Evolutionary conservation across 2,797 vertebrate species (phyloP).

Genomic region (Bradypodion ventrale): DNA sequence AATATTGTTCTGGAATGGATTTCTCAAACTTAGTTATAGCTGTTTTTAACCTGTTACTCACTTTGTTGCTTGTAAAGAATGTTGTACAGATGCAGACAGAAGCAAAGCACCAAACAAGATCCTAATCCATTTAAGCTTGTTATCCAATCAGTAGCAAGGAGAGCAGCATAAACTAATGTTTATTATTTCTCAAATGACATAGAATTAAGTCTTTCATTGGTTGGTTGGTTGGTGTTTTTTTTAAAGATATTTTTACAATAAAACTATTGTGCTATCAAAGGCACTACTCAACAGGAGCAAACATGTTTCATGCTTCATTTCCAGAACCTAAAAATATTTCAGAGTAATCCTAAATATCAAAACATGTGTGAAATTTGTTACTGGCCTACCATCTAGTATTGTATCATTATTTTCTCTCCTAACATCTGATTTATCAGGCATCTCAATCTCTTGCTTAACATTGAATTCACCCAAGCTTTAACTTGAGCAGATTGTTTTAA

Average conservation of each 20-base stretch:
- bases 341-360: neutral
- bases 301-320: neutral
- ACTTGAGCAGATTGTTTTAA: constrained; percentile 57
- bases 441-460: constrained; percentile 44
- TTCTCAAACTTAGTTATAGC: neutral
- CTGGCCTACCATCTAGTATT: neutral
- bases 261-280: neutral
- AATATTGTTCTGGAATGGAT: neutral
- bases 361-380: neutral
- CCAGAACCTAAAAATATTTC: neutral
- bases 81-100: neutral
- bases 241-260: neutral
- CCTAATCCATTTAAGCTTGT: neutral
- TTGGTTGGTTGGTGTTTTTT: neutral
- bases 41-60: rapidly evolving
- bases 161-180: neutral
- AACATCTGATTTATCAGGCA: constrained; percentile 14
- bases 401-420: neutral
- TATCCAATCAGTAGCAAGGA: neutral
- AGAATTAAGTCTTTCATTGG: neutral
- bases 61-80: neutral
- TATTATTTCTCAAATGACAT: neutral
- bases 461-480: constrained; percentile 56
- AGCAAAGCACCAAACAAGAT: neutral
- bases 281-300: neutral